Conservation (phyloP, 2,888 invertebrate genomes). For the Chloromyia formosa region DNA sequence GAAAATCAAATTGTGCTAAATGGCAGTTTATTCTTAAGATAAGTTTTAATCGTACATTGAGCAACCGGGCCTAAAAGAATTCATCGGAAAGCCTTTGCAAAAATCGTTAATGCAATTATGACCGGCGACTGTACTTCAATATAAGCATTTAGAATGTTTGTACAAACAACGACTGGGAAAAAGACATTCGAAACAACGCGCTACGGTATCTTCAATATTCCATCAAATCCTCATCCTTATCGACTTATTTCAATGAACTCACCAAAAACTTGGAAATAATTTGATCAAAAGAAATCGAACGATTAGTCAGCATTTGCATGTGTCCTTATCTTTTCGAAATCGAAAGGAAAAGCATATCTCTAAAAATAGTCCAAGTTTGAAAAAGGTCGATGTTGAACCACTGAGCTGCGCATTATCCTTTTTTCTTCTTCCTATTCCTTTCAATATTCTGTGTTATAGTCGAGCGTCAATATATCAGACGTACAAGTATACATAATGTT, state of each 20-base stretch:
- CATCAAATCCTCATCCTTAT: neutral
- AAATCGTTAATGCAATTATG: no score
- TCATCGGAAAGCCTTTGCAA: no score
- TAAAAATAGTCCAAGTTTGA: conserved; percentile 28
- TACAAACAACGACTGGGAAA: no score
- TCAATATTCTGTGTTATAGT: conserved; percentile 6
- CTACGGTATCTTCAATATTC: no score
- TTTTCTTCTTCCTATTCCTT: conserved; percentile 24
- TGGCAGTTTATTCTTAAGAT: no score
- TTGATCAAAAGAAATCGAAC: conserved; percentile 38
- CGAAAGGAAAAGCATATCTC: conserved; percentile 29
- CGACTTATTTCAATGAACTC: conserved; percentile 21
- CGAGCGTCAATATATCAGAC: neutral
- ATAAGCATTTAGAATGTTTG: no score
- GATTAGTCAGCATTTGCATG: conserved; percentile 35
- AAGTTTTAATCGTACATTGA: no score
- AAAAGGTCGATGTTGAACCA: conserved; percentile 38
- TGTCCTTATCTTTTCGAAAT: conserved; percentile 29
- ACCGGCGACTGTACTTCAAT: no score
- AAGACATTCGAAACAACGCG: no score
- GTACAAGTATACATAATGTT: conserved; percentile 7
- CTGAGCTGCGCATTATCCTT: conserved; percentile 32
- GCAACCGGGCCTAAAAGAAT: no score
- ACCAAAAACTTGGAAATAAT: conserved; percentile 37
- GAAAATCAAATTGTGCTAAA: no score